phyloP scores from a whole-genome alignment of 2,888 invertebrate species.

The Orthosia gracilis region DNA sequence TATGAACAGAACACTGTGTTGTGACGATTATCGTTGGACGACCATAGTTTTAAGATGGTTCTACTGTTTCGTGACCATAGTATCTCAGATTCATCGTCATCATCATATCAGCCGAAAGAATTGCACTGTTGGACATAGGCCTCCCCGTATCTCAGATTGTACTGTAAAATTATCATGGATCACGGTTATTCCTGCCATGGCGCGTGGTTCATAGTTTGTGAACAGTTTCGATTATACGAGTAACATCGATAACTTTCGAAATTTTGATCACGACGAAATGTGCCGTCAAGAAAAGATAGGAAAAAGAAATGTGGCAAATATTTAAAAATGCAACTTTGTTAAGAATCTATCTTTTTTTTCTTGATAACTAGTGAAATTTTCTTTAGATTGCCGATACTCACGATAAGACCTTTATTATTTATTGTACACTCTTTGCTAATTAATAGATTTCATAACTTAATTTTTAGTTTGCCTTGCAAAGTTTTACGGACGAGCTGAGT shows the following conservation, averaged over 20 bases:
- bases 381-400: constrained; percentile 24
- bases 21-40: neutral
- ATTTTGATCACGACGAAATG: too few species aligned
- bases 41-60: too few species aligned
- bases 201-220: neutral
- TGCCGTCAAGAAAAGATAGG: too few species aligned
- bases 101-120: too few species aligned
- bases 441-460: constrained; percentile 38
- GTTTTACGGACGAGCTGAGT: constrained; percentile 10
- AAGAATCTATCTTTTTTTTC: neutral
- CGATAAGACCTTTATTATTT: constrained; percentile 38
- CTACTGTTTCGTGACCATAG: too few species aligned
- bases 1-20: neutral
- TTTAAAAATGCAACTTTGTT: neutral
- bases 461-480: constrained; percentile 11
- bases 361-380: constrained; percentile 20
- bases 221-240: neutral
- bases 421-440: constrained; percentile 50
- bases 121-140: too few species aligned
- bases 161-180: neutral
- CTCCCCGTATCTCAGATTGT: too few species aligned
- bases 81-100: too few species aligned
- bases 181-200: neutral
- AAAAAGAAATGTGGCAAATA: constrained; percentile 4
- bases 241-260: too few species aligned